A percentile compares a stretch with the other conserved stretches of the same genome.
Conservation (phyloP, 2,888 invertebrate genomes). For the Notodromas monacha region DNA sequence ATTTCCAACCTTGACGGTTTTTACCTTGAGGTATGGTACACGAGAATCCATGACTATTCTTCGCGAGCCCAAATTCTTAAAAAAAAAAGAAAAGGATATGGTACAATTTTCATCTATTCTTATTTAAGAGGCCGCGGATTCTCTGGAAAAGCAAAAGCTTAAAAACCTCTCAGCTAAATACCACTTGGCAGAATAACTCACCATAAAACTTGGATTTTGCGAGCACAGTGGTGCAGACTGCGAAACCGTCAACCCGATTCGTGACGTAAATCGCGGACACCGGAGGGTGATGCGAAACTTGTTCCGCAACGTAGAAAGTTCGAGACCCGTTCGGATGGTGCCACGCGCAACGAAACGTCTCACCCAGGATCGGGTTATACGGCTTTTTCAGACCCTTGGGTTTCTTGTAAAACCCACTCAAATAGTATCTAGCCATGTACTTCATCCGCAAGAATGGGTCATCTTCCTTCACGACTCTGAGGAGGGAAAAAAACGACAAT, state of each 20-base stretch:
- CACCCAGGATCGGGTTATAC: conserved; percentile 75
- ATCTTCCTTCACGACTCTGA: conserved; percentile 41
- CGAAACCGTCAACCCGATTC: conserved; percentile 68
- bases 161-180: no score
- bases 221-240: conserved; percentile 57
- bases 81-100: no score
- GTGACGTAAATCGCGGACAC: conserved; percentile 72
- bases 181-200: no score
- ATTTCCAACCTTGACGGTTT: no score
- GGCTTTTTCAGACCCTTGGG: conserved; percentile 82
- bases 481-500: conserved; percentile 5
- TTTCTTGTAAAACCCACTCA: conserved; percentile 71
- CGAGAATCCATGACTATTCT: no score
- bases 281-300: conserved; percentile 78
- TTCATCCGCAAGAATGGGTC: conserved; percentile 73
- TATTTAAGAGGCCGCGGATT: no score
- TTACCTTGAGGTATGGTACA: no score
- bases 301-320: conserved; percentile 72
- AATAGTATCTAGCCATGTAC: conserved; percentile 54
- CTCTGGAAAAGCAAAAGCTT: no score
- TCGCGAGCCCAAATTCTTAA: no score
- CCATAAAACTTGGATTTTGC: conserved; percentile 83
- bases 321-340: conserved; percentile 40
- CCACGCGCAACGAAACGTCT: conserved; percentile 73
- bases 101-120: no score